phyloP scores from a whole-genome alignment of 1,140 invertebrate species.

The Drosophila miranda region DNA sequence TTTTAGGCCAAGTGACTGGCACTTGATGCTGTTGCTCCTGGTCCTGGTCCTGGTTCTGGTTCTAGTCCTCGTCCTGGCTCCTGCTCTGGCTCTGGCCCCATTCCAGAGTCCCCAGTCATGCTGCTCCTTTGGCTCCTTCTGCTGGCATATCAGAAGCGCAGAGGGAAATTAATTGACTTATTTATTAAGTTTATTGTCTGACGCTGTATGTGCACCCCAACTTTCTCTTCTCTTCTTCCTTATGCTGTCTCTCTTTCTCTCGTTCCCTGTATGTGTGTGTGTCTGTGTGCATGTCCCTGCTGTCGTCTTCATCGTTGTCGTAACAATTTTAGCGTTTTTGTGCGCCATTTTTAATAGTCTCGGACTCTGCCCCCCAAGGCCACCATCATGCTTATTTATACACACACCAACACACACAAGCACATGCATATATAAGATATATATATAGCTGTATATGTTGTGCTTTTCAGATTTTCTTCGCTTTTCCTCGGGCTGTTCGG shows the following conservation, averaged over 20 bases:
- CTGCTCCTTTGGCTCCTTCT: slow-evolving; percentile 25
- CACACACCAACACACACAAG: slow-evolving; percentile 6
- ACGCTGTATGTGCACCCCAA: too few relatives aligned
- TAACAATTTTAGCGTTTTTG: slow-evolving; percentile 75
- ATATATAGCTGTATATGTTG: slow-evolving; percentile 4
- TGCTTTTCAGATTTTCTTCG: slow-evolving; percentile 33
- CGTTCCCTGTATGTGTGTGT: slow-evolving; percentile 1
- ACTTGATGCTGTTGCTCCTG: slow-evolving; percentile 41
- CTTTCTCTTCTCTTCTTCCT: slow-evolving; percentile 12
- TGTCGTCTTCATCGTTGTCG: slow-evolving; percentile 37
- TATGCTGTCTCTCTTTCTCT: slow-evolving; percentile 12
- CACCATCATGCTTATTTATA: slow-evolving; percentile 51
- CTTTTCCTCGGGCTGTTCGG: slow-evolving; percentile 22
- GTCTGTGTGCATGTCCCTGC: slow-evolving; percentile 1
- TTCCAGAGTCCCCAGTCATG: too few relatives aligned
- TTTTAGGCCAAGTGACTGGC: slow-evolving; percentile 39
- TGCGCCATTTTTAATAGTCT: slow-evolving; percentile 75
- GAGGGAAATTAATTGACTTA: slow-evolving; percentile 76
- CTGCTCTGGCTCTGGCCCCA: too few relatives aligned
- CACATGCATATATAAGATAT: slow-evolving; percentile 7
- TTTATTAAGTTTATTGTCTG: slow-evolving; percentile 78
- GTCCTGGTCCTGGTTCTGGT: slow-evolving; percentile 1
- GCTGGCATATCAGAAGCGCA: slow-evolving; percentile 59
- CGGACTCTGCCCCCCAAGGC: slow-evolving; percentile 57
- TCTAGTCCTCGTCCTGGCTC: too few relatives aligned